Percentiles rank a stretch among this genome's conserved stretches.
Evolutionary conservation across 2,113 vertebrate species (phyloP).

Genomic region (Oplegnathus fasciatus): DNA sequence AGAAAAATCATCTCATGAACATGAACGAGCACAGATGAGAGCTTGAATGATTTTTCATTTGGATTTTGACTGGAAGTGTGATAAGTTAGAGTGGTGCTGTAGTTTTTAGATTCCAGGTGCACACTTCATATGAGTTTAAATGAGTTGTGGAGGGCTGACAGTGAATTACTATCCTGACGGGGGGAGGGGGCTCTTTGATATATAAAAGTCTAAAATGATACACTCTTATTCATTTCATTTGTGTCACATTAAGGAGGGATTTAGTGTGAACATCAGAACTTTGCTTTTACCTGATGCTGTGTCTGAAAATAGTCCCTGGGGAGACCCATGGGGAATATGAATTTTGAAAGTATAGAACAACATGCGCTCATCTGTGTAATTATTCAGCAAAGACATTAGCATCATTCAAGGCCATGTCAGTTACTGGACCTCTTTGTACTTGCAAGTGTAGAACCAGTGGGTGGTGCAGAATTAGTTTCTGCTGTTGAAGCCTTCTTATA

Average conservation of each 20-base stretch:
- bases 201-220: constrained; percentile 52
- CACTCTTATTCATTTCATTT: constrained; percentile 62
- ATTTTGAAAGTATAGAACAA: constrained; percentile 6
- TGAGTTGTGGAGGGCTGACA: constrained; percentile 38
- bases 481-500: not conserved
- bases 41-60: constrained; percentile 44
- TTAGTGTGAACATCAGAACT: constrained; percentile 7
- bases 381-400: constrained; percentile 5
- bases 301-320: not conserved
- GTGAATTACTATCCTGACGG: constrained; percentile 51
- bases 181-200: constrained; percentile 16
- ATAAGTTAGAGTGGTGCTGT: constrained; percentile 37
- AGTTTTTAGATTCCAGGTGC: constrained; percentile 47
- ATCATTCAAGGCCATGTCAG: constrained; percentile 4
- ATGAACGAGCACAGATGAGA: constrained; percentile 17
- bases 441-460: not conserved
- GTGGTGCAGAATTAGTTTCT: not conserved
- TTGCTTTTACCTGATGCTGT: not conserved
- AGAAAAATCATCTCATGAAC: not conserved
- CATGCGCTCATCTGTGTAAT: constrained; percentile 41
- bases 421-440: constrained; percentile 11
- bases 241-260: constrained; percentile 47
- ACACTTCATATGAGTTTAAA: constrained; percentile 52
- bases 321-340: not conserved
- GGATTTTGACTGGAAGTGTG: constrained; percentile 55